Evolutionary conservation across 1,140 invertebrate species (phyloP).

Genomic region (Sitobion miscanthi): DNA sequence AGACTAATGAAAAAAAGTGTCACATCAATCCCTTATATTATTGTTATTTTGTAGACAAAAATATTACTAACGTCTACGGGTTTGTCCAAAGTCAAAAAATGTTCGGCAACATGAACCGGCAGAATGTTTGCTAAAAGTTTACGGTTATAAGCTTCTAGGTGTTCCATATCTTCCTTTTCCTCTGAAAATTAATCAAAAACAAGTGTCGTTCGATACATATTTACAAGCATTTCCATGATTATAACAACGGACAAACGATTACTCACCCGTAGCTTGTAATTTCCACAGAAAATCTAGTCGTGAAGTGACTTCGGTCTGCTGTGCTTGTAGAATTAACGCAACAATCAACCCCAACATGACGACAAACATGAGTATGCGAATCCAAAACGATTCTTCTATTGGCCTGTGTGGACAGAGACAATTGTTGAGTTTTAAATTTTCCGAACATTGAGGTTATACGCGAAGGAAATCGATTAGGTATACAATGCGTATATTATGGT

Average conservation of each 20-base stretch:
- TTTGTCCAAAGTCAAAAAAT: conserved; percentile 85
- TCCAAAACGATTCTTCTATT: conserved; percentile 46
- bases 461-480: background rate
- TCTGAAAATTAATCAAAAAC: conserved; percentile 66
- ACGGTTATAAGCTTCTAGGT: conserved; percentile 90
- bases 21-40: background rate
- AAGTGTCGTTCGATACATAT: too few relatives aligned
- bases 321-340: conserved; percentile 82
- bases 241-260: background rate
- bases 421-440: background rate
- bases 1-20: background rate
- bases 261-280: conserved; percentile 80
- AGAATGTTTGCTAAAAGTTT: conserved; percentile 94
- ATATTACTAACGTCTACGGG: conserved; percentile 76
- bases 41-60: background rate
- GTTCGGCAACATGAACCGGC: conserved; percentile 91
- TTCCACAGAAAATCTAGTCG: conserved; percentile 92
- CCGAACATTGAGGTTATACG: background rate
- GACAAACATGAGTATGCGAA: conserved; percentile 65
- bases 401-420: background rate
- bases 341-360: conserved; percentile 73
- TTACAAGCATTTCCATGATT: background rate
- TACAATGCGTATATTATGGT: too few relatives aligned
- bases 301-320: conserved; percentile 87
- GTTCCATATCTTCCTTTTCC: conserved; percentile 94